Evolutionary conservation across 1,140 invertebrate genomes (phyloP), one percentile per base, ranked within the genome.

Genomic region (Conus betulinus): DNA sequence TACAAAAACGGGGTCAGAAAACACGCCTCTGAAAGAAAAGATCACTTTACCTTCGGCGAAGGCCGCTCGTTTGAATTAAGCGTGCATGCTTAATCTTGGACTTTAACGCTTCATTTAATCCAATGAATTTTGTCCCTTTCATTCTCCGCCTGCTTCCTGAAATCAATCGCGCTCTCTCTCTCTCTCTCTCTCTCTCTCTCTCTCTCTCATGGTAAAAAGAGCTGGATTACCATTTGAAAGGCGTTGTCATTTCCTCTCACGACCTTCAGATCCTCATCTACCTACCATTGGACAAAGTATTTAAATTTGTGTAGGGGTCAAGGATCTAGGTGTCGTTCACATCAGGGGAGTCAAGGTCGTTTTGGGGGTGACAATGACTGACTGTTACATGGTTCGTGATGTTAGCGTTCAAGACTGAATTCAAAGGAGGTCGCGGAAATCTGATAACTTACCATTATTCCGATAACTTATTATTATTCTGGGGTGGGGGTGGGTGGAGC

Each of bases 21-120:
- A 20, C 67, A n/a, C 67, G 67, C 67, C 67, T 20, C 13, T 71
- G 20, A n/a, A 71, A 71, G 67, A 71, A 71, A 71, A 71, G 67
- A 13, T 63, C 60, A 20, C 17, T 63, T 63, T 63, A 11, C 60
- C 60, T 1, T 63, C 10, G 67, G 17, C 67, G 23, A n/a, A 20
- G 67, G 11, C 67, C 15, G 67, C 67, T 71, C 7, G 17, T 71
- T 23, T 71, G 67, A 71, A 71, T 71, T 71, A 71, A 71, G 11
- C 3, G 13, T 71, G 10, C 67, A 71, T 0, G 67, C 4, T 71
- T 71, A 71, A 71, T 71, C 13, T 71, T 71, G 11, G 67, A 71
- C 67, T 71, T 23, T 71, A 17, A 71, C 67, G 67, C 67, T n/a
- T 71, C 67, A 71, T 71, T 71, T 71, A 71, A 71, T 71, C 67